Evolutionary conservation across 2,888 invertebrate genomes (phyloP), one percentile per base, ranked within the genome.

Genomic region (Dinocampus coccinellae): DNA sequence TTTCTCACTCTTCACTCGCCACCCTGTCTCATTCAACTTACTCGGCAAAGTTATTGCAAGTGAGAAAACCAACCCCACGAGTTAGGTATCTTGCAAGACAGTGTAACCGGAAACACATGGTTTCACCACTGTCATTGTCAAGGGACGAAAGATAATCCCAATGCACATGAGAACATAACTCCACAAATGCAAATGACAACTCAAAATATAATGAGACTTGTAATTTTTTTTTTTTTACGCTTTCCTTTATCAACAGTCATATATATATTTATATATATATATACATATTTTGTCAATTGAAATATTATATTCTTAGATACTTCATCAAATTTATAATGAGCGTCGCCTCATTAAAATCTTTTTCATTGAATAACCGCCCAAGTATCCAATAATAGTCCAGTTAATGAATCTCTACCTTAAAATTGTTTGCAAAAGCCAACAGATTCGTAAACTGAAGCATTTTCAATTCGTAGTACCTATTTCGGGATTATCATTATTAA

Each of bases 91-190:
- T 57, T 39, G 36, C 39, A 39, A n/a, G 36, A 22, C 55, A 47
- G 16, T 47, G 39, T 36, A 66, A 66, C 65, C 57, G 57, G 57
- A 66, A 57, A 57, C 65, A 66, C 55, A 57, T 36, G 65, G 65
- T 66, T 66, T 26, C 11, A 42, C 34, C 16, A n/a, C 20, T 9
- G 24, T 55, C 34, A 22, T 55, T 34, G 24, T 55, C 53, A 52
- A 64, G 9, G 16, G 16, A 33, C 53, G 22, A 29, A n/a, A 11
- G 16, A 47, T 7, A 47, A 39, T 39, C 39, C n/a, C n/a, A 3
- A 39, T 39, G 13, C 57, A 36, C 3, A 29, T 3, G 7, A 7
- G 7, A 29, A 7, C 7, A n/a, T n/a, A 29, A 3, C 7, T 3
- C 29, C 3, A 29, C 7, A 7, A 7, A 29, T 29, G 3, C 29